Conservation (phyloP, 2,888 invertebrate species). For the Erannis defoliaria region DNA sequence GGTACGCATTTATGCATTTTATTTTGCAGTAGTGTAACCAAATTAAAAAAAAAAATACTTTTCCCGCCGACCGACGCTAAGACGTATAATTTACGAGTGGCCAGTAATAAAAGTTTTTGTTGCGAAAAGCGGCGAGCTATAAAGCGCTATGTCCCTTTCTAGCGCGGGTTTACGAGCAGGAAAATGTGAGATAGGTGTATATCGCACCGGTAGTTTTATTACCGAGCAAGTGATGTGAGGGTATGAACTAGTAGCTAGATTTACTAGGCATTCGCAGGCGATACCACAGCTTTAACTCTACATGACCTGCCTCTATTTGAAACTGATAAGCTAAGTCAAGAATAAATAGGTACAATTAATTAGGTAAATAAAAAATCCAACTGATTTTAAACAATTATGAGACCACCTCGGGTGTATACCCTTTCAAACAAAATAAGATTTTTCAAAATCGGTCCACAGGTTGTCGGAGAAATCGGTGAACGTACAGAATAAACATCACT, state of each 20-base stretch:
- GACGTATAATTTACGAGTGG: slow-evolving; percentile 82
- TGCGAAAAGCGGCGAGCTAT: slow-evolving; percentile 77
- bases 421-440: too few relatives aligned
- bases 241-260: slow-evolving; percentile 48
- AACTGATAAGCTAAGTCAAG: slow-evolving; percentile 27
- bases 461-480: too few relatives aligned
- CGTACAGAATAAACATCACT: too few relatives aligned
- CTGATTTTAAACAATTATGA: too few relatives aligned
- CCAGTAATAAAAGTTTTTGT: slow-evolving; percentile 83
- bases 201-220: slow-evolving; percentile 79
- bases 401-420: too few relatives aligned
- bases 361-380: too few relatives aligned
- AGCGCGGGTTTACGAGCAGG: slow-evolving; percentile 73
- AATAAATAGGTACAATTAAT: slow-evolving; percentile 1
- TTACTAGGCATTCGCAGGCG: slow-evolving; percentile 43
- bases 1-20: slow-evolving; percentile 11
- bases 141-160: slow-evolving; percentile 76
- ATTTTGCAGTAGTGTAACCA: slow-evolving; percentile 11
- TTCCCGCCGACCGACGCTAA: slow-evolving; percentile 64
- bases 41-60: slow-evolving; percentile 48
- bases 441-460: too few relatives aligned
- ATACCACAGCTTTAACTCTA: slow-evolving; percentile 39
- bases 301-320: slow-evolving; percentile 33
- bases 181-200: slow-evolving; percentile 78
- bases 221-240: slow-evolving; percentile 62